Conservation (phyloP, 2,888 invertebrate species). For the Eurois occulta region DNA sequence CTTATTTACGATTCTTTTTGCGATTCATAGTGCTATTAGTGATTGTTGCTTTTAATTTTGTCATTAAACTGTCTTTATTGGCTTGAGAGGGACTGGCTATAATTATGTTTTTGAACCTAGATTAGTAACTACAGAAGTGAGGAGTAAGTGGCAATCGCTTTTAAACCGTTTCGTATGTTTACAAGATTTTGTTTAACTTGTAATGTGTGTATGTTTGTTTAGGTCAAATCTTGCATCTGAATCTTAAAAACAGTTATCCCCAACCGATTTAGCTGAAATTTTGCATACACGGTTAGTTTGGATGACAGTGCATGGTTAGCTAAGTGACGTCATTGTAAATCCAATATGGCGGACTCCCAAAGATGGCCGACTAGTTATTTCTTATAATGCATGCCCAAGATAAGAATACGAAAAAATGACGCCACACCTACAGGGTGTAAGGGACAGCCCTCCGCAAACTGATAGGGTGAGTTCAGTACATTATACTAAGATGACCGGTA, state of each 20-base stretch:
- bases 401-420: background rate
- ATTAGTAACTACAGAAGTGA: background rate
- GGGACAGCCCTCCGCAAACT: too few species aligned
- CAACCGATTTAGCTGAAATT: background rate
- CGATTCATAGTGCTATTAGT: constrained; percentile 49
- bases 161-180: background rate
- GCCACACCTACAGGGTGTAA: too few species aligned
- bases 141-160: background rate
- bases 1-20: constrained; percentile 53
- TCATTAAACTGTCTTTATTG: constrained; percentile 36
- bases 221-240: background rate
- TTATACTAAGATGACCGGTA: too few species aligned
- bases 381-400: too few species aligned
- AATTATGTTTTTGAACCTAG: background rate
- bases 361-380: background rate
- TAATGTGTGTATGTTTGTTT: background rate
- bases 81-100: background rate
- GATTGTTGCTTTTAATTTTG: constrained; percentile 28
- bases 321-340: background rate
- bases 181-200: background rate
- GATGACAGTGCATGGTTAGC: background rate
- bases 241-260: background rate
- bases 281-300: background rate
- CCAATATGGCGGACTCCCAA: background rate
- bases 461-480: too few species aligned